Base-by-base conservation (phyloP, 2,113 vertebrate genomes). In the Ranitomeya variabilis region DNA sequence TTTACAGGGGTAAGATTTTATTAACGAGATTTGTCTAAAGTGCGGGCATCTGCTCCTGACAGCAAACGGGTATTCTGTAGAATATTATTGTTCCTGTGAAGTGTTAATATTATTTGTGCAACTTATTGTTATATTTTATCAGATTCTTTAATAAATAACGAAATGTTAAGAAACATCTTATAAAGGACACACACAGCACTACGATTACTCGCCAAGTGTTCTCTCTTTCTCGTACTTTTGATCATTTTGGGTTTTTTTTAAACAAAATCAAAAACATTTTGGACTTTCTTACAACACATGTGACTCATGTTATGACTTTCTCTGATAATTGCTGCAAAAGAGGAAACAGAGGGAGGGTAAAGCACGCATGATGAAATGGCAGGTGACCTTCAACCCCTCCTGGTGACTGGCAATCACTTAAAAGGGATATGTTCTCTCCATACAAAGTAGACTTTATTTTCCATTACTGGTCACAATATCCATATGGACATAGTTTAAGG, bases 251-350 rank as follows among this genome's bases (percentile, higher is more conserved):
- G 1, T 45, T 45, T 45, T 31, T 45, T 74, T 74, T 45, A 74
- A 74, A 37, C 37, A 76, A 76, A 76, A 76, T 76, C 73, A 76
- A 52, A 76, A 76, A 52, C 73, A 76, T 76, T 76, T 76, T 76
- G 73, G 73, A 76, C 73, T 21, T 52, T 76, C 73, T 76, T 45
- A 52, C 73, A 18, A 76, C 73, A 52, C 73, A 51, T 76, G 21
- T 76, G 73, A 76, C 73, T 76, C 73, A 51, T 21, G 73, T 76
- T 76, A 76, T 51, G 37, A 52, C 45, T 51, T 76, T 52, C 11
- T 21, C 73, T 76, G 26, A 54, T 62, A 81, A 81, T 59, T 81
- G 31, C 80, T 10, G 26, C 79, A 19, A 37, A 81, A 81, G 57
- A 76, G 73, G 31, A 62, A 62, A 81, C 26, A 80, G 78, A 81